phyloP scores from a whole-genome alignment of 2,797 vertebrate genomes.

The Clarias laeviceps region DNA sequence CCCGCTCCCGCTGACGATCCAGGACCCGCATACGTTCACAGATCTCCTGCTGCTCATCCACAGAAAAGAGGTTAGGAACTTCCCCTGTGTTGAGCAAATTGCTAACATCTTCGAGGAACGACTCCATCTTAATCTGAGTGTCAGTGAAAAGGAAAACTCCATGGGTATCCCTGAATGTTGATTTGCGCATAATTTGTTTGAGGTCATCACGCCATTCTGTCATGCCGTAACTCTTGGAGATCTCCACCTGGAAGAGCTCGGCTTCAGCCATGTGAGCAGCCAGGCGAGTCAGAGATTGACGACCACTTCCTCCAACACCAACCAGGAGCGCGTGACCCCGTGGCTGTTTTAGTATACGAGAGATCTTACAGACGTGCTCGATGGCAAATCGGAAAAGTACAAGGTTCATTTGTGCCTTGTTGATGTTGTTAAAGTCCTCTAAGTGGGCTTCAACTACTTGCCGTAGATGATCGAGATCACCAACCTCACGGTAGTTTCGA shows the following conservation, averaged over 20 bases:
- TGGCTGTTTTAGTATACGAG: conserved; percentile 88
- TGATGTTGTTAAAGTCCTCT: conserved; percentile 87
- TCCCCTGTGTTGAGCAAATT: conserved; percentile 91
- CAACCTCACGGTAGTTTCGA: conserved; percentile 81
- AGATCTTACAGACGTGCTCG: conserved; percentile 88
- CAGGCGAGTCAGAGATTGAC: conserved; percentile 86
- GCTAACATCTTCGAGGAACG: conserved; percentile 89
- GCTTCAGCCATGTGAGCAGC: conserved; percentile 87
- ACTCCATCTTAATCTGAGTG: conserved; percentile 88
- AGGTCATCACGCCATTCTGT: conserved; percentile 88
- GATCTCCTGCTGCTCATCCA: conserved; percentile 89
- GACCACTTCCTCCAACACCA: conserved; percentile 88
- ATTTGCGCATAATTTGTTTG: conserved; percentile 82
- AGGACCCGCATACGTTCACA: conserved; percentile 86
- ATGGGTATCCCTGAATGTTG: conserved; percentile 80
- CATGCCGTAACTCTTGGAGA: conserved; percentile 83
- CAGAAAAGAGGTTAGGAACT: conserved; percentile 86
- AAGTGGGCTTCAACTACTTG: conserved; percentile 82
- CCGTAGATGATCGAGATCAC: conserved; percentile 74
- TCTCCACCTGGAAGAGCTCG: conserved; percentile 86
- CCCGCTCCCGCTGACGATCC: conserved; percentile 82
- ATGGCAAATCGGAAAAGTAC: conserved; percentile 92
- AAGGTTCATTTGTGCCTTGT: conserved; percentile 88
- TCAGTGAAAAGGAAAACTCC: conserved; percentile 91
- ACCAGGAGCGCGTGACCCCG: conserved; percentile 87